Evolutionary conservation across 2,113 vertebrate species (phyloP).

Genomic region (Nesoenas mayeri): DNA sequence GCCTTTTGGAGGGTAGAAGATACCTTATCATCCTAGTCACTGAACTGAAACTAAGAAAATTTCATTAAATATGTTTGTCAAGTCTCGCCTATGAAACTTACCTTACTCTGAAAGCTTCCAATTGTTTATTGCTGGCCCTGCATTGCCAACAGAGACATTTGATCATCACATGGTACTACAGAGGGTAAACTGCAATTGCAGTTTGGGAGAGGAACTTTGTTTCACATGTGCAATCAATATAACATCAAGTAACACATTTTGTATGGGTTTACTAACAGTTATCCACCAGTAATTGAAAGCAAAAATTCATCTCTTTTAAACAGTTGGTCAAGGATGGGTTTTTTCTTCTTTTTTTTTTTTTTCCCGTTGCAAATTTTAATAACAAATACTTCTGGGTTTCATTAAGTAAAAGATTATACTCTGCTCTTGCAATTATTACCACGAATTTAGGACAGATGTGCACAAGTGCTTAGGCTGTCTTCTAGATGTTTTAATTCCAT

Average conservation of each 20-base stretch:
- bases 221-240: neutral
- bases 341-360: no score
- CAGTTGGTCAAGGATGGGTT: neutral
- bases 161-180: neutral
- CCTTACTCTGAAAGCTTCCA: neutral
- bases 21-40: neutral
- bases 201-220: neutral
- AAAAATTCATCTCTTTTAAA: neutral
- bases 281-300: neutral
- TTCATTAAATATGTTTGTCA: neutral
- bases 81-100: neutral
- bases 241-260: neutral
- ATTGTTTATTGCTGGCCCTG: neutral
- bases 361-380: neutral
- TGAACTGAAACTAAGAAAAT: neutral
- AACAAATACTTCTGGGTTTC: neutral
- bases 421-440: neutral
- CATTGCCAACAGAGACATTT: neutral
- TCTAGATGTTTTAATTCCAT: neutral
- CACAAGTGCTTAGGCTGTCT: neutral
- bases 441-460: neutral
- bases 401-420: neutral
- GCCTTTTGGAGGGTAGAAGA: neutral
- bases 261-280: neutral
- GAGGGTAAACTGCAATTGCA: neutral